phyloP scores from a whole-genome alignment of 2,888 invertebrate species.

The Stratiomys singularior region DNA sequence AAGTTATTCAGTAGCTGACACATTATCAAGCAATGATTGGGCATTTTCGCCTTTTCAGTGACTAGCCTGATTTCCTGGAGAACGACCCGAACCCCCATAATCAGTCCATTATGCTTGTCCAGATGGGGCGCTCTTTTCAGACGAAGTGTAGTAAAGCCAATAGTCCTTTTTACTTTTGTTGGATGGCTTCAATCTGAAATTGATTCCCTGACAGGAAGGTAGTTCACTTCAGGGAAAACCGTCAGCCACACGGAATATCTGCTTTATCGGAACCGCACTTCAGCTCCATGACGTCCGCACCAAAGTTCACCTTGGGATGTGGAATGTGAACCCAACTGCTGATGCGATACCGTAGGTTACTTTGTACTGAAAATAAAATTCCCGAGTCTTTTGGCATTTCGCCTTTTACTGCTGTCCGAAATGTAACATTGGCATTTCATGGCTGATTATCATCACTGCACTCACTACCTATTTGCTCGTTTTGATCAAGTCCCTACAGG shows the following conservation, averaged over 20 bases:
- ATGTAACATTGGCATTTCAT: conserved; percentile 37
- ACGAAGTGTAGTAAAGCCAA: neutral
- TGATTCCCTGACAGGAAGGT: conserved; percentile 21
- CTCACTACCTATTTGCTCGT: neutral
- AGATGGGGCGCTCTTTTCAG: neutral
- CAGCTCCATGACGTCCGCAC: neutral
- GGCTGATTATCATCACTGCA: conserved; percentile 43
- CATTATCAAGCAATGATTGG: too few relatives aligned
- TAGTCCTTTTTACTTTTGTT: conserved; percentile 1
- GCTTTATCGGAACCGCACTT: neutral
- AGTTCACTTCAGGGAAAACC: conserved; percentile 15
- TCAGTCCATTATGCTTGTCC: neutral
- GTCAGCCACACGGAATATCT: neutral
- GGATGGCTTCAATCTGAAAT: conserved; percentile 34
- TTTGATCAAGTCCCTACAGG: conserved; percentile 23
- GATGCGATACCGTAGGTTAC: neutral
- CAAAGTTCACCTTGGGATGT: neutral
- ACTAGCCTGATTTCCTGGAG: too few relatives aligned
- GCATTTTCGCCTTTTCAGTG: too few relatives aligned
- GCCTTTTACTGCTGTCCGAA: conserved; percentile 23
- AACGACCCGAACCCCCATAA: neutral
- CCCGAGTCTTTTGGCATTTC: conserved; percentile 39
- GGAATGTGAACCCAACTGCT: conserved; percentile 20
- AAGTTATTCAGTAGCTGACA: too few relatives aligned
- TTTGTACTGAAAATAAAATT: conserved; percentile 29